These are phyloP conservation scores for Malurus leucopterus DNA, from an alignment of 2,797 vertebrate species.

Conservation along the genomic window DNA sequence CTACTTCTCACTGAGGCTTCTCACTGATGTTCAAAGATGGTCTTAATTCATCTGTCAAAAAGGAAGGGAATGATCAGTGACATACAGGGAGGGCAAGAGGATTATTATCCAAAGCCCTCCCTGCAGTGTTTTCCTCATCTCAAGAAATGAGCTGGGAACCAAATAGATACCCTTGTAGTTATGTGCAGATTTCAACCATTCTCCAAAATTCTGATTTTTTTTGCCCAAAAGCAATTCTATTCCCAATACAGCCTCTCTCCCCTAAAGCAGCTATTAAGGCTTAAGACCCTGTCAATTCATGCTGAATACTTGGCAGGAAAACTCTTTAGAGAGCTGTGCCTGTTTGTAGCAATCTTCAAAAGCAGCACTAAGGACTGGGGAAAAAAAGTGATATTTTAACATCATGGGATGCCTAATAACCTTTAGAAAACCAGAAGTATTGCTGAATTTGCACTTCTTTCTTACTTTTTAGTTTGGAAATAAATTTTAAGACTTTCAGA, in stretches of 20 bases:
- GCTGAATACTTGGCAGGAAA: background rate
- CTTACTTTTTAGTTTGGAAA: slow-evolving; percentile 9
- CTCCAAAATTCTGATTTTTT: background rate
- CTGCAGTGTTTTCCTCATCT: background rate
- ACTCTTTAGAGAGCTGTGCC: background rate
- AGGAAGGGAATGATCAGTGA: background rate
- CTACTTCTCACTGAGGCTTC: background rate
- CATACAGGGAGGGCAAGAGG: background rate
- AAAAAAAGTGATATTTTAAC: background rate
- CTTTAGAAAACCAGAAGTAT: background rate
- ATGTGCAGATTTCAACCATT: background rate
- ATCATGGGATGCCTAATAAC: background rate
- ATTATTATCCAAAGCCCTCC: background rate
- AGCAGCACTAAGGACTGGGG: background rate
- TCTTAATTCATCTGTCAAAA: background rate
- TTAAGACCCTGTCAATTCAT: background rate
- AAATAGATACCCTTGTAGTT: background rate
- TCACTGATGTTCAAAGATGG: background rate
- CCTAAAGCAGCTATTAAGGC: background rate
- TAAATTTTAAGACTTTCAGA: background rate
- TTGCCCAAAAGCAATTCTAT: background rate
- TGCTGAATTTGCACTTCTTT: background rate
- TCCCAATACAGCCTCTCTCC: background rate
- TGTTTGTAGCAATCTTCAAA: slow-evolving; percentile 20
- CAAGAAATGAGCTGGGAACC: background rate